These are phyloP conservation scores for Cyprinella venusta DNA, from an alignment of 2,797 vertebrate species.

Conservation along the genomic window DNA sequence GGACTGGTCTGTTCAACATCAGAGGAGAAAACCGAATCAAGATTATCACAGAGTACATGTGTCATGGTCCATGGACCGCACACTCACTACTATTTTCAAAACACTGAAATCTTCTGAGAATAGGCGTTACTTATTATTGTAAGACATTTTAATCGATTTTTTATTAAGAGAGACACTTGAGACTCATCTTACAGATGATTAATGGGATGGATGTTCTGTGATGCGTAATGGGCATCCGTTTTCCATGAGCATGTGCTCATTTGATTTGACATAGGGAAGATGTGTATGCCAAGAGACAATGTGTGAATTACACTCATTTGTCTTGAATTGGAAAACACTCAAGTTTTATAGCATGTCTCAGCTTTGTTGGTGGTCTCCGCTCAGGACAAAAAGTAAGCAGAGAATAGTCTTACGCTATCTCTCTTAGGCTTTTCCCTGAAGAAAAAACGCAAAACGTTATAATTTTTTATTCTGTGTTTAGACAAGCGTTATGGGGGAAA, in stretches of 20 bases:
- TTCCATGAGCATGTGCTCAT: not conserved
- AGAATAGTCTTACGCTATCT: too few relatives aligned
- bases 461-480: too few relatives aligned
- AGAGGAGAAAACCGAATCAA: not conserved
- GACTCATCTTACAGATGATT: slow-evolving; percentile 28
- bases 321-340: not conserved
- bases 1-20: not conserved
- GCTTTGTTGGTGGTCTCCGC: slow-evolving; percentile 25
- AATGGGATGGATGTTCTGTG: slow-evolving; percentile 13
- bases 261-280: not conserved
- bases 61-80: not conserved
- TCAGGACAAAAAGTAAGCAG: not conserved
- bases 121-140: slow-evolving; percentile 46
- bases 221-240: slow-evolving; percentile 13
- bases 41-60: not conserved
- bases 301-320: not conserved
- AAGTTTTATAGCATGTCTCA: not conserved
- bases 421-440: too few relatives aligned
- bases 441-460: too few relatives aligned
- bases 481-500: too few relatives aligned
- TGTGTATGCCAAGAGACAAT: slow-evolving; percentile 8
- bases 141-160: slow-evolving; percentile 19
- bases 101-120: slow-evolving; percentile 10
- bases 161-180: slow-evolving; percentile 31
- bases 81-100: slow-evolving; percentile 18